Base-by-base conservation (phyloP, 2,113 vertebrate species). In the Salvator merianae region DNA sequence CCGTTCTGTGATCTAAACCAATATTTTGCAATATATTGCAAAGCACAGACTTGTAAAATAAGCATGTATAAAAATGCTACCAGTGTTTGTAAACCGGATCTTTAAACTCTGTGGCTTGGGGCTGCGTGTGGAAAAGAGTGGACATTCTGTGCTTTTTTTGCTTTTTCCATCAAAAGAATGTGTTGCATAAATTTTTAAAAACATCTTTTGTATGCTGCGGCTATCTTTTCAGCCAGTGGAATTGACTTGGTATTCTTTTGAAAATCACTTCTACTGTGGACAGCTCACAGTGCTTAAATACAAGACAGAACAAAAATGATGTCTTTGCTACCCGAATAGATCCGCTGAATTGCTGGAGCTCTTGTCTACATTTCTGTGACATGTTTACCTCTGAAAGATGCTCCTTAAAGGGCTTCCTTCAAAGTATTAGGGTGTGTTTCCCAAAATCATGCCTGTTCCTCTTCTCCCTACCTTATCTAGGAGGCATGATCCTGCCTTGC, bases 231-330 rank as follows among this genome's bases (percentile, higher is more conserved):
- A 82, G 12, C 47, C 74, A 70, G 82, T 73, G 77, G 82, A 86
- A 91, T 69, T 85, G 79, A 62, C 78, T 62, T 88, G 87, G 68
- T 80, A 93, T 93, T 88, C 82, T 93, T 88, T 90, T 88, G 86
- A 91, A 90, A 34, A 88, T 80, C 77, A 71, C 24, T 4, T 91
- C 84, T 91, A 90, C 81, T 89, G 79, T 63, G 87, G 86, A 71
- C 65, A 16, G 89, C 53, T 86, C 20, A 10, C 10, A 76, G 77
- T 26, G 78, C 65, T 86, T 90, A 77, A 85, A 79, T 16, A 84
- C 50, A 74, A 71, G 86, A 65, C 75, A 59, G 74, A 80, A 88
- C 50, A 77, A 10, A 86, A 34, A 71, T 84, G 85, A 84, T 79
- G 50, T 88, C 85, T 87, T 4, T 71, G 70, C 90, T 86, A 82